A percentile compares a stretch with the other conserved stretches of the same genome.
Evolutionary conservation across 2,888 invertebrate genomes (phyloP).

Genomic region (Disparrhopalites patrizii): DNA sequence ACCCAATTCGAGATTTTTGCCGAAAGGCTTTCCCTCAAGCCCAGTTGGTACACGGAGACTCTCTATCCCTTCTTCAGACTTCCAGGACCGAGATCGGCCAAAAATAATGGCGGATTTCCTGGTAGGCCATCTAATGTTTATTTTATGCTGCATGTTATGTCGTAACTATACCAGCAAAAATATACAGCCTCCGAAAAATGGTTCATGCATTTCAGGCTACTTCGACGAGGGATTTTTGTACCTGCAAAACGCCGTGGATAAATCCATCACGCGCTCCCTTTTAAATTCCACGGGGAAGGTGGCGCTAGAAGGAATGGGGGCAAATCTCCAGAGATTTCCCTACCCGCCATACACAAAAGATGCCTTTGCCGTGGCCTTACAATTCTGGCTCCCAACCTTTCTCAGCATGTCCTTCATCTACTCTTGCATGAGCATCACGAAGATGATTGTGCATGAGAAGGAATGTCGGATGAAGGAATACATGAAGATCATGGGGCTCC

Average conservation of each 20-base stretch:
- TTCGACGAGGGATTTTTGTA: conserved; percentile 63
- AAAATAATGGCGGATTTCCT: conserved; percentile 59
- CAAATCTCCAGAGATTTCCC: conserved; percentile 56
- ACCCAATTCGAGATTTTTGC: conserved; percentile 43
- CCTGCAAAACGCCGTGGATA: conserved; percentile 60
- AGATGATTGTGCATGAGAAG: conserved; percentile 69
- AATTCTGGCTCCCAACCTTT: conserved; percentile 34
- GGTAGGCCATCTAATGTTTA: conserved; percentile 54
- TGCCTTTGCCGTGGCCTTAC: conserved; percentile 49
- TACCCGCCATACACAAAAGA: conserved; percentile 69
- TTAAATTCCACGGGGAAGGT: background rate
- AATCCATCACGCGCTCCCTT: conserved; percentile 50
- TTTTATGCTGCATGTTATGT: too few species aligned
- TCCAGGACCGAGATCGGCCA: conserved; percentile 63
- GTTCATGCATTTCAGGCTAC: conserved; percentile 11
- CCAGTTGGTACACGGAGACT: conserved; percentile 61
- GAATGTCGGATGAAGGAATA: conserved; percentile 77
- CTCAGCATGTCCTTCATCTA: conserved; percentile 60
- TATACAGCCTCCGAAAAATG: background rate
- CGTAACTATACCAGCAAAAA: background rate
- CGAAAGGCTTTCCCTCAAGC: conserved; percentile 43
- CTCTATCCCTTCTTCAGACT: conserved; percentile 61
- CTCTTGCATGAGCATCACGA: conserved; percentile 70
- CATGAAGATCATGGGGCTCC: conserved; percentile 87
- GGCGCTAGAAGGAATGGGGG: conserved; percentile 16